phyloP scores from a whole-genome alignment of 92 coral and sea anemone species.

The Epizoanthus stellaris region DNA sequence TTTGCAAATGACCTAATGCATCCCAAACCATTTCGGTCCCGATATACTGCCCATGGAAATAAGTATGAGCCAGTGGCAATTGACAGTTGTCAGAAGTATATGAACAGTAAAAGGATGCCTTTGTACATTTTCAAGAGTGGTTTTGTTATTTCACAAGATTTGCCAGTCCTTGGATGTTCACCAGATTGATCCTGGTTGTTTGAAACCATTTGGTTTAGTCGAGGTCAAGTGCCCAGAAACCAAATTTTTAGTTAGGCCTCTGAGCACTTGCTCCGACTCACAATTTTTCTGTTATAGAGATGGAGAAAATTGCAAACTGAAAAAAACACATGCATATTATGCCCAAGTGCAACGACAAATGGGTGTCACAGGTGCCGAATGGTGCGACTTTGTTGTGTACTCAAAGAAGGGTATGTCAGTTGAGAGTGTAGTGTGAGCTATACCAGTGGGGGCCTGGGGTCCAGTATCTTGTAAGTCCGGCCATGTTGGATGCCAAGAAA shows the following conservation, averaged over 20 bases:
- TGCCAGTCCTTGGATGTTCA: constrained; percentile 53
- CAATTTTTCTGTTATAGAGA: constrained; percentile 5
- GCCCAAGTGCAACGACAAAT: constrained; percentile 35
- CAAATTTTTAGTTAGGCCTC: constrained; percentile 27
- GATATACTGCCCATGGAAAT: constrained; percentile 53
- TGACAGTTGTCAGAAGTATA: constrained; percentile 42
- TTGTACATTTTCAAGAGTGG: constrained; percentile 34
- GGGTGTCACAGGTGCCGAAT: constrained; percentile 14
- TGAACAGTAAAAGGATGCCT: constrained; percentile 41
- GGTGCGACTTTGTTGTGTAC: constrained; percentile 52
- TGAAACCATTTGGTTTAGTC: constrained; percentile 23
- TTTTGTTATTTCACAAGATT: constrained; percentile 36
- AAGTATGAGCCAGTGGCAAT: constrained; percentile 58
- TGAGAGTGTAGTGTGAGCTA: neutral
- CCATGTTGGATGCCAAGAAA: no score
- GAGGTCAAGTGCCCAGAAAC: constrained; percentile 47
- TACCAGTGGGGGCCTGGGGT: no score
- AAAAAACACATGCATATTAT: constrained; percentile 13
- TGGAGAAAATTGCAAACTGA: constrained; percentile 3
- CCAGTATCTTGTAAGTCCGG: no score
- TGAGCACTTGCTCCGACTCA: constrained; percentile 27
- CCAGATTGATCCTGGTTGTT: constrained; percentile 47
- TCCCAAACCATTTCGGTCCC: constrained; percentile 43
- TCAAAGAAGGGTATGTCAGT: constrained; percentile 16
- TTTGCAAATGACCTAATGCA: constrained; percentile 45